Evolutionary conservation across 2,888 invertebrate genomes (phyloP).

Genomic region (Apodemia mormo): DNA sequence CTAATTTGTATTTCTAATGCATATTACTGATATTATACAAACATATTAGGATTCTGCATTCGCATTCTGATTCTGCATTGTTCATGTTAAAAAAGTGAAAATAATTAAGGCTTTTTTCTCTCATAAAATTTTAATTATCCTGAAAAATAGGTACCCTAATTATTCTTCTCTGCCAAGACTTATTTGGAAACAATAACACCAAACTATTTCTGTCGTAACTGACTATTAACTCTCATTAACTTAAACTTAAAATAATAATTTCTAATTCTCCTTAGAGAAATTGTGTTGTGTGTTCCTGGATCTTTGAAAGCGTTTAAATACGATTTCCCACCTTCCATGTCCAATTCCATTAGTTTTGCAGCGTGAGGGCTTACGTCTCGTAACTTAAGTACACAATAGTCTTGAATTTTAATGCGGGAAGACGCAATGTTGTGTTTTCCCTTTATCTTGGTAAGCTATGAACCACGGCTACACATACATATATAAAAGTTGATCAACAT

Average conservation of each 20-base stretch:
- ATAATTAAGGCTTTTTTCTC: too few relatives aligned
- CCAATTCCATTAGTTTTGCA: conserved; percentile 36
- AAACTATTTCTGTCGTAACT: too few relatives aligned
- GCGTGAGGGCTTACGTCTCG: conserved; percentile 28
- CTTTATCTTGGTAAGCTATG: conserved; percentile 28
- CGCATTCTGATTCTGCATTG: too few relatives aligned
- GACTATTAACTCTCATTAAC: not conserved
- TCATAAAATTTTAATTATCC: too few relatives aligned
- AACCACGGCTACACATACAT: not conserved
- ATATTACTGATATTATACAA: too few relatives aligned
- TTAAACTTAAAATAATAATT: not conserved
- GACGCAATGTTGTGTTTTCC: conserved; percentile 33
- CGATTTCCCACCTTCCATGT: conserved; percentile 26
- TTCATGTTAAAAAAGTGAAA: too few relatives aligned
- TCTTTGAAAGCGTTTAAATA: conserved; percentile 10
- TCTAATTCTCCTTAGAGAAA: not conserved
- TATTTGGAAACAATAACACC: too few relatives aligned
- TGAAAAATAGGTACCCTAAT: too few relatives aligned
- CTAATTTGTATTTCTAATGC: too few relatives aligned
- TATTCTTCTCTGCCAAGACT: too few relatives aligned
- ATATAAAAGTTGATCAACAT: not conserved
- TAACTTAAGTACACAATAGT: conserved; percentile 35
- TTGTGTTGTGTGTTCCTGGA: not conserved
- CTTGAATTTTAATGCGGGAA: conserved; percentile 36
- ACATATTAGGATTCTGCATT: too few relatives aligned